Conservation (phyloP, 2,888 invertebrate genomes). For the Zaprionus obscuricornis region DNA sequence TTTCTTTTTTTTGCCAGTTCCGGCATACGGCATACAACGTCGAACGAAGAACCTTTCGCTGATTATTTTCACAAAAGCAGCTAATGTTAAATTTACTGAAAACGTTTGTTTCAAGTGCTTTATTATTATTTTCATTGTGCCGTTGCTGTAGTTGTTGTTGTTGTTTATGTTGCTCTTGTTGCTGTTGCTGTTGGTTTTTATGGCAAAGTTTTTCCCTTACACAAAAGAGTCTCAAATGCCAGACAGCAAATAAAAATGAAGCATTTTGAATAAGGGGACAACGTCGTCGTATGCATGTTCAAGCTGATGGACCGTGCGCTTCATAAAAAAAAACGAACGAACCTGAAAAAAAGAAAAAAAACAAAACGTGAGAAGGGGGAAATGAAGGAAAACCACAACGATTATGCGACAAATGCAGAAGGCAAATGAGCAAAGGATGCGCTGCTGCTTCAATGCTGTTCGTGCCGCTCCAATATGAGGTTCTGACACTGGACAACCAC, state of each 20-base stretch:
- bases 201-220: constrained; percentile 31
- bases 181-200: constrained; percentile 41
- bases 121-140: constrained; percentile 69
- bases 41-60: constrained; percentile 43
- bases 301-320: constrained; percentile 44
- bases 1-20: no score
- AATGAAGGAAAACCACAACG: no score
- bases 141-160: constrained; percentile 35
- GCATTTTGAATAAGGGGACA: constrained; percentile 31
- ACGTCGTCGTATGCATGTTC: constrained; percentile 54
- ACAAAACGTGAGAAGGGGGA: no score
- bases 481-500: constrained; percentile 14
- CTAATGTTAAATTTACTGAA: constrained; percentile 79
- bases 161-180: constrained; percentile 7
- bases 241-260: constrained; percentile 43
- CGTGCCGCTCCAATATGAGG: not conserved
- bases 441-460: not conserved
- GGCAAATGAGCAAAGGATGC: constrained; percentile 59
- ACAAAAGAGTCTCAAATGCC: constrained; percentile 48
- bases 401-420: constrained; percentile 68
- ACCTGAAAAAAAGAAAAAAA: no score
- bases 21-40: not conserved
- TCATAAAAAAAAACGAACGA: constrained; percentile 33
- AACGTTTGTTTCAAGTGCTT: constrained; percentile 79
- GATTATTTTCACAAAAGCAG: constrained; percentile 74